Evolutionary conservation across 2,113 vertebrate species (phyloP).

Genomic region (Charina bottae): DNA sequence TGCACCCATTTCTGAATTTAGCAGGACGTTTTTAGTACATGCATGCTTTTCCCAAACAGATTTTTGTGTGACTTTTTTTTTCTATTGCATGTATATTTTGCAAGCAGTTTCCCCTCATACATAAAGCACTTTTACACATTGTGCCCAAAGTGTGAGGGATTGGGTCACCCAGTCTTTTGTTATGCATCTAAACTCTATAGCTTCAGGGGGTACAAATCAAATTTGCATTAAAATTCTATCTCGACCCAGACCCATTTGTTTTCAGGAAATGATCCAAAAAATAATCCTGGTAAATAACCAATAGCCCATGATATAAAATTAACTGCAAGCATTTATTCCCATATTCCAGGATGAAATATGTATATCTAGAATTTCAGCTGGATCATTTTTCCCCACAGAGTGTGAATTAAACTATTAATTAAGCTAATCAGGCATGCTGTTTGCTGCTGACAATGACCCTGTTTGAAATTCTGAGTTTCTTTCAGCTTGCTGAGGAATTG

Average conservation of each 20-base stretch:
- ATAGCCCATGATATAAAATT: background rate
- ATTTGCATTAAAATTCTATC: background rate
- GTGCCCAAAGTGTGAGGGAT: background rate
- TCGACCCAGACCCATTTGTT: background rate
- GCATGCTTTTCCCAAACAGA: background rate
- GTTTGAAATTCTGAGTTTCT: slow-evolving; percentile 28
- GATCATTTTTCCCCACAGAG: background rate
- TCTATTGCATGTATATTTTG: background rate
- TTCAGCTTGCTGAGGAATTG: background rate
- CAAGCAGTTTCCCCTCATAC: background rate
- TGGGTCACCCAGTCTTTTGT: background rate
- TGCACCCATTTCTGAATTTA: background rate
- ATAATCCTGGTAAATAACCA: background rate
- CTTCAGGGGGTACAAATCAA: background rate
- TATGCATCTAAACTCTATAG: background rate
- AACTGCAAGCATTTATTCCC: background rate
- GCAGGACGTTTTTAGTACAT: background rate
- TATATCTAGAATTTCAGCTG: background rate
- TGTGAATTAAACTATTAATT: background rate
- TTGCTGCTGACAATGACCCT: background rate
- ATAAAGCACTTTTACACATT: background rate
- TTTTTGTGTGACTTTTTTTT: background rate
- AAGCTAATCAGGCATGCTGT: slow-evolving; percentile 5
- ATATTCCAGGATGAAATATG: background rate
- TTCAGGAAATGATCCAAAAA: background rate